Percentiles rank a stretch among this genome's conserved stretches.
Evolutionary conservation across 1,140 invertebrate genomes (phyloP).

Genomic region (Drosophila neocordata): DNA sequence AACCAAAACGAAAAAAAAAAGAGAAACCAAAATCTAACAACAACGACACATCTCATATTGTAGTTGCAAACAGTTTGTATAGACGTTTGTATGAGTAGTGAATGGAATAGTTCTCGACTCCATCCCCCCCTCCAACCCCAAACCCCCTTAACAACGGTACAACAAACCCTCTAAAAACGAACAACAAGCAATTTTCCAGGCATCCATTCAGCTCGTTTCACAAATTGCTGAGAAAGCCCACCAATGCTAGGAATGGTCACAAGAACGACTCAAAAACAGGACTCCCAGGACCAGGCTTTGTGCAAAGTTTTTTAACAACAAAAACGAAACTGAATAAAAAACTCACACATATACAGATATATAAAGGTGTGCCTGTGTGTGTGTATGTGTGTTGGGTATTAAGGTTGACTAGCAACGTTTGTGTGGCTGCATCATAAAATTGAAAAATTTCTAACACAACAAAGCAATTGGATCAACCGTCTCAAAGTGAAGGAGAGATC

Average conservation of each 20-base stretch:
- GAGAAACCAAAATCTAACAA: background rate
- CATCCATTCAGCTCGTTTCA: conserved; percentile 21
- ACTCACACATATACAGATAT: conserved; percentile 18
- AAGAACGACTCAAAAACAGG: conserved; percentile 32
- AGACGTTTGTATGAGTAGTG: background rate
- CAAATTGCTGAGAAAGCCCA: conserved; percentile 56
- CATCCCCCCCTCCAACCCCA: too few relatives aligned
- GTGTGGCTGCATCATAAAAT: conserved; percentile 53
- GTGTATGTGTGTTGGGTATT: conserved; percentile 8
- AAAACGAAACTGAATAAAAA: conserved; percentile 24
- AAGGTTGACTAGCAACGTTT: conserved; percentile 28
- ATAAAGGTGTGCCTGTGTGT: conserved; percentile 2
- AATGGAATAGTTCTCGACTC: background rate
- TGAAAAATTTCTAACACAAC: conserved; percentile 48
- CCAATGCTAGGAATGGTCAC: conserved; percentile 27
- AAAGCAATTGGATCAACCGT: conserved; percentile 11
- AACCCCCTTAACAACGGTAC: too few relatives aligned
- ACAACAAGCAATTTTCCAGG: conserved; percentile 18
- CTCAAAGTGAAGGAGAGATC: background rate
- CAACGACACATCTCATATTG: conserved; percentile 17
- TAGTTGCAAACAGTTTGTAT: conserved; percentile 23
- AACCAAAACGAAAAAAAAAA: background rate
- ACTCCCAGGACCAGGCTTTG: conserved; percentile 3
- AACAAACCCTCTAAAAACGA: background rate
- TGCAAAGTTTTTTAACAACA: conserved; percentile 5